Evolutionary conservation across 2,797 vertebrate genomes (phyloP).

Genomic region (Sandelia bainsii): DNA sequence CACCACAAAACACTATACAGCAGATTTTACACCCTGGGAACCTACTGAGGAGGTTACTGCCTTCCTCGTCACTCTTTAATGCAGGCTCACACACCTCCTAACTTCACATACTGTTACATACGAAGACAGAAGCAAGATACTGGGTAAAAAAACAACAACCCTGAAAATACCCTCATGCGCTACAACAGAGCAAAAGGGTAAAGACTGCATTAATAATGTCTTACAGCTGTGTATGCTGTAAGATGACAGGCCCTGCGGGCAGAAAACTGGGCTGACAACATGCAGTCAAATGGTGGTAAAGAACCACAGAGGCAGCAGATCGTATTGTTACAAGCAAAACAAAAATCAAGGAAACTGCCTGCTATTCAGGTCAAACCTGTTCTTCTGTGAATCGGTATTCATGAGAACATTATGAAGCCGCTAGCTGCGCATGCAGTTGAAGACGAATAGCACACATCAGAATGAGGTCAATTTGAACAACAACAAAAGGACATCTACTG

Average conservation of each 20-base stretch:
- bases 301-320: conserved; percentile 18
- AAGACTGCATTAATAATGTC: conserved; percentile 4
- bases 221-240: background rate
- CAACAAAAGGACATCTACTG: background rate
- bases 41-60: conserved; percentile 76
- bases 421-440: background rate
- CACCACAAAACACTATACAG: conserved; percentile 60
- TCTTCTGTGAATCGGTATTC: conserved; percentile 15
- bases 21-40: conserved; percentile 75
- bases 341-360: conserved; percentile 8
- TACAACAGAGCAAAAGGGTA: background rate
- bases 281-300: conserved; percentile 1
- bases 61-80: conserved; percentile 53
- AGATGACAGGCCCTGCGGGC: conserved; percentile 20
- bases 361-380: conserved; percentile 61
- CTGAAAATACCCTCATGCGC: background rate
- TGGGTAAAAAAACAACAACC: background rate
- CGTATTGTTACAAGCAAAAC: background rate
- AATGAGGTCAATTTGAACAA: background rate
- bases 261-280: conserved; percentile 34
- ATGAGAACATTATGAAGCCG: conserved; percentile 20
- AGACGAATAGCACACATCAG: background rate
- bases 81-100: conserved; percentile 44
- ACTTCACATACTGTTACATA: conserved; percentile 10
- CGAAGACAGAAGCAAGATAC: conserved; percentile 9